Percentiles rank a stretch among this genome's conserved stretches.
phyloP scores from a whole-genome alignment of 2,797 vertebrate genomes.

The Enteromius afrohamiltoni region DNA sequence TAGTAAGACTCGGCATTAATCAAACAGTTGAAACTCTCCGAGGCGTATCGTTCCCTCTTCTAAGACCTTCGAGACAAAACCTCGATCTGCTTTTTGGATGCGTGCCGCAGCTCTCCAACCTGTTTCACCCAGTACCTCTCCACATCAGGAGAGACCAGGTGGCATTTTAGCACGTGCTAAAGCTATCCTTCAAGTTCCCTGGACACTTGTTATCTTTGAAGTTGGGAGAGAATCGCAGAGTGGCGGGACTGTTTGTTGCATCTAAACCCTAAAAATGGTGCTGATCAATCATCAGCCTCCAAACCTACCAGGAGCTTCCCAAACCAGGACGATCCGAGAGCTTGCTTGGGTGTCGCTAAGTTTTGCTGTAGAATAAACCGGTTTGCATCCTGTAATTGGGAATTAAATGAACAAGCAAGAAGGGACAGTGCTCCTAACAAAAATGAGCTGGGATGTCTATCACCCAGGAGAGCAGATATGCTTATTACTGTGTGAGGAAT shows the following conservation, averaged over 20 bases:
- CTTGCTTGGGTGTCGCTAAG: conserved; percentile 19
- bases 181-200: conserved; percentile 51
- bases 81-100: conserved; percentile 52
- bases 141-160: conserved; percentile 40
- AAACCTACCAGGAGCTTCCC: conserved; percentile 30
- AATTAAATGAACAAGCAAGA: conserved; percentile 50
- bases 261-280: conserved; percentile 37
- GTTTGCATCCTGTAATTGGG: conserved; percentile 28
- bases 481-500: conserved; percentile 27
- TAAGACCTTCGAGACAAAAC: conserved; percentile 50
- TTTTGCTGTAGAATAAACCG: not conserved
- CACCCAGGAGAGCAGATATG: not conserved
- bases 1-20: conserved; percentile 53
- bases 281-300: conserved; percentile 54
- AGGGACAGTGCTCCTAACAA: not conserved
- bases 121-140: not conserved
- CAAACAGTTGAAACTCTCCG: conserved; percentile 43
- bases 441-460: conserved; percentile 6
- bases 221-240: conserved; percentile 36
- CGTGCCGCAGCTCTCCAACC: not conserved
- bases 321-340: conserved; percentile 17
- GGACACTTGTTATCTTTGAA: conserved; percentile 61
- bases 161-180: conserved; percentile 49
- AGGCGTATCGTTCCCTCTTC: conserved; percentile 28
- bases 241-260: conserved; percentile 46